A percentile compares a stretch with the other conserved stretches of the same genome.
Evolutionary conservation across 2,888 invertebrate species (phyloP).

Genomic region (Ariolimax columbianus): DNA sequence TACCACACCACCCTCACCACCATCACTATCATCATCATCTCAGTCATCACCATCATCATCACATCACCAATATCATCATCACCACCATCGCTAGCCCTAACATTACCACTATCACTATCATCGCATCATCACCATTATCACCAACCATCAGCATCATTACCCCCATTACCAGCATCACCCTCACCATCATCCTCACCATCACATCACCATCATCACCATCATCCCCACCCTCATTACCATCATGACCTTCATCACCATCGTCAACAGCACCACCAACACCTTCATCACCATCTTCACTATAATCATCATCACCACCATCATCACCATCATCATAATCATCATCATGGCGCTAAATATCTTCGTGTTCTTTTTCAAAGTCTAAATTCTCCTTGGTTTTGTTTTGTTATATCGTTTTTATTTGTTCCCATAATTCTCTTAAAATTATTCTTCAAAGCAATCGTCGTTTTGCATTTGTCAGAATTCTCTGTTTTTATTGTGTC

Average conservation of each 20-base stretch:
- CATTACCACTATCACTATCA: neutral
- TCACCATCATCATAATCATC: neutral
- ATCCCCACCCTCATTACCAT: constrained; percentile 3
- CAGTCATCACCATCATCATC: neutral
- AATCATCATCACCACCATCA: neutral
- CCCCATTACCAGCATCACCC: too few species aligned
- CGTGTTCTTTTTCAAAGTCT: neutral
- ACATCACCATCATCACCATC: neutral
- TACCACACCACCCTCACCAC: too few species aligned
- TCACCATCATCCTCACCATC: neutral
- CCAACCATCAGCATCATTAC: too few species aligned
- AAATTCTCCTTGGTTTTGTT: too few species aligned
- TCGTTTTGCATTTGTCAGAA: too few species aligned
- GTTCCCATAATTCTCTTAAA: too few species aligned
- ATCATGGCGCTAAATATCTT: neutral
- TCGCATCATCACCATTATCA: neutral
- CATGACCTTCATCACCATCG: neutral
- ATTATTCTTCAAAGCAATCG: too few species aligned
- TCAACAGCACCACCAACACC: neutral
- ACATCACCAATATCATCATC: too few species aligned
- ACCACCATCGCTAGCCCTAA: neutral
- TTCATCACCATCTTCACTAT: neutral
- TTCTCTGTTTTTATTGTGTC: too few species aligned
- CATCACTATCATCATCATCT: too few species aligned
- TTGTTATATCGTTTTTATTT: too few species aligned